phyloP scores from a whole-genome alignment of 2,888 invertebrate genomes.

The Barypeithes pellucidus region DNA sequence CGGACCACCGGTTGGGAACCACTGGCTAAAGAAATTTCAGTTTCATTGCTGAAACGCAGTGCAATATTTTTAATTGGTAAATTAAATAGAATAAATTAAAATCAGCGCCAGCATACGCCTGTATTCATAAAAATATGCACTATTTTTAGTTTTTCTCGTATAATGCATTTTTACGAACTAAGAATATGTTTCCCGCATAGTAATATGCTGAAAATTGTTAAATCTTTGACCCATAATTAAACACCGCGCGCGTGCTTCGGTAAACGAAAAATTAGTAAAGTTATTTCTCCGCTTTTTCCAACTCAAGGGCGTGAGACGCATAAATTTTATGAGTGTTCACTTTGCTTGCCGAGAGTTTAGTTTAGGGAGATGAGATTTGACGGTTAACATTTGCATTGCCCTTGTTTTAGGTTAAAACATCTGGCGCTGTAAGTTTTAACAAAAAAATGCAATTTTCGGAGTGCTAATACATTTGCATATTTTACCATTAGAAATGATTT shows the following conservation, averaged over 20 bases:
- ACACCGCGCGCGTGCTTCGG: slow-evolving; percentile 33
- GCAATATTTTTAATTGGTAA: no score
- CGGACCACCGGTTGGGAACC: no score
- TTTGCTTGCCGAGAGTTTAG: slow-evolving; percentile 19
- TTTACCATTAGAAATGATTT: slow-evolving; percentile 47
- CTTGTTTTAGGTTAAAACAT: slow-evolving; percentile 36
- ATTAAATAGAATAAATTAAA: no score
- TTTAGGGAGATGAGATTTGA: slow-evolving; percentile 30
- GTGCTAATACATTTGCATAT: slow-evolving; percentile 48
- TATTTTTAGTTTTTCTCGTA: no score
- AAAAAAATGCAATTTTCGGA: slow-evolving; percentile 43
- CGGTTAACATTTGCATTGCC: slow-evolving; percentile 40
- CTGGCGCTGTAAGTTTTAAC: slow-evolving; percentile 46
- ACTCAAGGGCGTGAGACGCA: slow-evolving; percentile 28
- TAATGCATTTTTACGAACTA: no score
- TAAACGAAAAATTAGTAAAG: slow-evolving; percentile 46
- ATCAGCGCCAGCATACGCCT: no score
- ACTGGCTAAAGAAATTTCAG: no score
- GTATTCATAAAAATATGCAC: no score
- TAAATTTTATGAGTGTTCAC: slow-evolving; percentile 40
- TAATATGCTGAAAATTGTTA: slow-evolving; percentile 9
- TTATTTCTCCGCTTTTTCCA: slow-evolving; percentile 37
- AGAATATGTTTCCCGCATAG: no score
- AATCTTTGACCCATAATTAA: slow-evolving; percentile 38
- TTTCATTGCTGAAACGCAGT: no score